Evolutionary conservation across 2,888 invertebrate genomes (phyloP), one percentile per base, ranked within the genome.

Genomic region (Agrochola lota): DNA sequence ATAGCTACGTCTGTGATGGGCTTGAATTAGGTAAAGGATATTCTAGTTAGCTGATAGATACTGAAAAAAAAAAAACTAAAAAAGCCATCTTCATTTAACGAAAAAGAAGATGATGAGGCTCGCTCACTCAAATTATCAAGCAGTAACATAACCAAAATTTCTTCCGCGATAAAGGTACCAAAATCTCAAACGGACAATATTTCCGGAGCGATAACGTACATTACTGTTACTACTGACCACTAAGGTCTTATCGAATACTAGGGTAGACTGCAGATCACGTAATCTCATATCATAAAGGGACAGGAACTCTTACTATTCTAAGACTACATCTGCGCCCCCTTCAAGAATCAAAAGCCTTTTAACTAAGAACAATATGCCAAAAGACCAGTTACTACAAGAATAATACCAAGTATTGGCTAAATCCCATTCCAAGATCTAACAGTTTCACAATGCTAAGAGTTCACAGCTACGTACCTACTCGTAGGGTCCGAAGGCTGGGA

Each of bases 401-500:
- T 78, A 35, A 35, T 70, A 55, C 69, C 23, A 26, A 74, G 69
- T 72, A 74, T 84, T 72, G 59, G 26, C 71, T 63, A 67, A 87
- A 73, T 62, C 49, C 72, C 63, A 23, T 69, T 87, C 71, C 55
- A 60, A 80, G 81, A 80, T 46, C 62, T 63, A 74, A 72, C 70
- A 87, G 84, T 83, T 88, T 76, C 87, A 84, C 81, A 90, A 88
- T 80, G 23, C 60, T 72, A 40, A 70, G 64, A 77, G 86, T 88
- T 83, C 74, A 26, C 72, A 81, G 59, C 57, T 52, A 26, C 69
- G 81, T 80, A 85, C 83, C 1, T 59, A 76, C 80, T 73, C 20
- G 30, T 62, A 91, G 91, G 92, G 92, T 84, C 88, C 90, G 93
- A 93, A 94, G 93, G 91, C 94, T 94, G 94, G 90, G 94, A 94